Conservation (phyloP, 2,797 vertebrate species). For the Protonibea diacanthus region DNA sequence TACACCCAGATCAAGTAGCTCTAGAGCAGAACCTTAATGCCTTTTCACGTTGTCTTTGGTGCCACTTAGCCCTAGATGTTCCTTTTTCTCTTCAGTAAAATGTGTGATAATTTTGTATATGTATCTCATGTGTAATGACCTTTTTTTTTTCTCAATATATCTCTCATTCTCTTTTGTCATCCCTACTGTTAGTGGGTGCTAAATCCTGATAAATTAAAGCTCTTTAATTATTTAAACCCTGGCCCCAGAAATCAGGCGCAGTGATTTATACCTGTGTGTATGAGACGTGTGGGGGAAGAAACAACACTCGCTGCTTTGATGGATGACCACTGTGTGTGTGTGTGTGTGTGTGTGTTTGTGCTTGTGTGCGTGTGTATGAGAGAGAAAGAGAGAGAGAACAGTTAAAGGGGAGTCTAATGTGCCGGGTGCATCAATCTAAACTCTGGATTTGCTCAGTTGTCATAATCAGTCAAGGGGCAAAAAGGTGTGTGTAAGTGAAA, state of each 20-base stretch:
- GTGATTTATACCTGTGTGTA: conserved; percentile 83
- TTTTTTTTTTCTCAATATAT: conserved; percentile 44
- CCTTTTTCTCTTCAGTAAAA: conserved; percentile 55
- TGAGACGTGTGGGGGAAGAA: conserved; percentile 73
- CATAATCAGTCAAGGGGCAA: conserved; percentile 8
- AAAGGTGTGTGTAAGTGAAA: conserved; percentile 10
- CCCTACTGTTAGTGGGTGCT: conserved; percentile 76
- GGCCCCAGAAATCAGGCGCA: conserved; percentile 80
- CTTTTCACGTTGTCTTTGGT: conserved; percentile 60
- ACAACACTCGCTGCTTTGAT: conserved; percentile 78
- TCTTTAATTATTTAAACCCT: conserved; percentile 88
- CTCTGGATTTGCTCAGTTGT: conserved; percentile 43
- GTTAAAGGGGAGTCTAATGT: conserved; percentile 51
- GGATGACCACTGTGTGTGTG: conserved; percentile 66
- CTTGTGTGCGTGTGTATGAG: background rate
- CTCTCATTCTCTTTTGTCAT: conserved; percentile 74
- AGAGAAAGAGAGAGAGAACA: background rate
- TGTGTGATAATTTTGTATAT: conserved; percentile 62
- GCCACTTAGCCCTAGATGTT: conserved; percentile 48
- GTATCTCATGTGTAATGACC: conserved; percentile 57
- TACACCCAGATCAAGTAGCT: conserved; percentile 70
- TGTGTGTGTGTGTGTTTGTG: conserved; percentile 33
- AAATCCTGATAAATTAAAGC: conserved; percentile 88
- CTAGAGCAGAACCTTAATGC: conserved; percentile 60
- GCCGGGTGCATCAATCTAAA: conserved; percentile 18